Percentiles rank a stretch among this genome's conserved stretches.
These are phyloP conservation scores for Eonycteris spelaea DNA, from an alignment of 2,113 vertebrate species.

Conservation along the genomic window DNA sequence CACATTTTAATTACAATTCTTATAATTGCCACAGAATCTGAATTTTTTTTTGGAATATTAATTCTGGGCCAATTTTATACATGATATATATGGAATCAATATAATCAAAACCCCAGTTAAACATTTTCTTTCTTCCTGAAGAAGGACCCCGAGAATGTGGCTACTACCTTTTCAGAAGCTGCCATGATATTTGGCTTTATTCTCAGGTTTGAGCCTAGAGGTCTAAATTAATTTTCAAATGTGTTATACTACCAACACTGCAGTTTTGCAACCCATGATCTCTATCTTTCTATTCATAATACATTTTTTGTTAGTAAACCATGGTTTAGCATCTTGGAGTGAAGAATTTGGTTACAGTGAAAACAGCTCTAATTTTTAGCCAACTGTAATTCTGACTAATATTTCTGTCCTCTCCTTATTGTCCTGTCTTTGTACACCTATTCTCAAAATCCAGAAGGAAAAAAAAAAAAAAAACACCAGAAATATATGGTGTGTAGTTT, in stretches of 20 bases:
- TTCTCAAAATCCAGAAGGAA: not conserved
- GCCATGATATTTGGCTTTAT: not conserved
- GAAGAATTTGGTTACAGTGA: not conserved
- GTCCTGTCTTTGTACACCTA: not conserved
- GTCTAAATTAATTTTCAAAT: constrained; percentile 5
- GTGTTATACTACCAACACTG: not conserved
- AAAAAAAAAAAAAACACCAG: not conserved
- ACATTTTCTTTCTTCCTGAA: not conserved
- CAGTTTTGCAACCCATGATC: not conserved
- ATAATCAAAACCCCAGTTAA: not conserved
- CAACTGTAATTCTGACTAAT: not conserved
- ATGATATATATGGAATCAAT: not conserved
- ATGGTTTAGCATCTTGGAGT: not conserved
- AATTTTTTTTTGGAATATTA: constrained; percentile 4
- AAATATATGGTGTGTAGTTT: not conserved
- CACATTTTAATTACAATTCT: not conserved
- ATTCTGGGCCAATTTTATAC: not conserved
- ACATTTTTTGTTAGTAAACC: constrained; percentile 25
- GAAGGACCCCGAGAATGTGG: not conserved
- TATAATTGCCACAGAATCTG: not conserved
- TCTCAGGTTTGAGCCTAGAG: not conserved
- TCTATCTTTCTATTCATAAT: not conserved
- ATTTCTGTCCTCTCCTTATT: not conserved
- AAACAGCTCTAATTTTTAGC: not conserved
- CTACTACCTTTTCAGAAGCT: not conserved